Base-by-base conservation (phyloP, 2,797 vertebrate genomes). In the Chiroxiphia lanceolata region DNA sequence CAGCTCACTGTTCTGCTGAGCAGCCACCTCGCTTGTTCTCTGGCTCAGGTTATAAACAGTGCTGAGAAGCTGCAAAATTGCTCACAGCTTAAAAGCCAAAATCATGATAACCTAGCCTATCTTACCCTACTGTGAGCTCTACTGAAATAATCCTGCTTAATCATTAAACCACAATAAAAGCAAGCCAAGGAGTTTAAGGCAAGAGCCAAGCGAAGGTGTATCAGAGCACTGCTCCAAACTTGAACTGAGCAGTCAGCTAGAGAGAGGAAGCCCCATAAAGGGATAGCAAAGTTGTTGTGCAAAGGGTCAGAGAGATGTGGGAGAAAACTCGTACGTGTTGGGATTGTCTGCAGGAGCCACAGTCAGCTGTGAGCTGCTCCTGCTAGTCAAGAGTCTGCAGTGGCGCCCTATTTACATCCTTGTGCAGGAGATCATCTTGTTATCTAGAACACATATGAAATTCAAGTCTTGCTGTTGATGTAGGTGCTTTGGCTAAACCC, bases 91-190 rank as follows among this genome's bases (percentile, higher is more conserved):
- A 94, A 89, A 92, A 1, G 3, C 76, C 8, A 0, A 83, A 96
- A 94, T 95, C 75, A 45, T 26, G 93, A 90, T 96, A 94, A 95
- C 90, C 68, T n/a, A 80, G 64, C 75, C 94, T 92, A 93, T 75
- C 22, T 94, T 57, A 94, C 53, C 71, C 69, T 83, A 60, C 90
- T 83, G 75, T 63, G 86, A 92, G 92, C 81, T 89, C 65, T 65
- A 75, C 83, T 95, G 95, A 87, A 87, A 89, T 94, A 95, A 95
- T 95, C 86, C 93, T 75, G 65, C 71, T 96, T 96, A 95, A 94
- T 96, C 84, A 94, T 95, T 92, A 95, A 94, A 92, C 84, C 75
- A 68, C 53, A 95, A 71, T 77, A 90, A 91, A 48, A 93, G 57
- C 90, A 85, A 93, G 78, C 68, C 75, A 85, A 95, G 80, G 74